These are phyloP conservation scores for Pseudachorutes palmiensis DNA, from an alignment of 1,140 invertebrate genomes.

Conservation along the genomic window DNA sequence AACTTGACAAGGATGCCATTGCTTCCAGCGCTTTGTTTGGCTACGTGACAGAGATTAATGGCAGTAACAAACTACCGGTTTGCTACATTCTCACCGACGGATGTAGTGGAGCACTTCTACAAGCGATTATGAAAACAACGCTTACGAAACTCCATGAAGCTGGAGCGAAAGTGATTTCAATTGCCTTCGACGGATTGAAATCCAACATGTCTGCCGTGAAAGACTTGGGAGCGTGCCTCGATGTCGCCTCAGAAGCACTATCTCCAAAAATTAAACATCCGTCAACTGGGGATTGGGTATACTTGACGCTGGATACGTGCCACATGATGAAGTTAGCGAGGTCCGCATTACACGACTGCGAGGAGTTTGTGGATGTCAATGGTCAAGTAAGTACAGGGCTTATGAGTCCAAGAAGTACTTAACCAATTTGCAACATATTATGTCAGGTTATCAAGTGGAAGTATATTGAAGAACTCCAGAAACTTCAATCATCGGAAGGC, in stretches of 20 bases:
- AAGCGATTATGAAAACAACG: neutral
- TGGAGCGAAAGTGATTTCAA: neutral
- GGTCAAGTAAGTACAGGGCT: neutral
- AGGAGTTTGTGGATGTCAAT: slow-evolving; percentile 14
- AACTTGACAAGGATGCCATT: neutral
- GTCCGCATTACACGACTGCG: slow-evolving; percentile 23
- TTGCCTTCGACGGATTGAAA: slow-evolving; percentile 25
- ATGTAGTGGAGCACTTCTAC: neutral
- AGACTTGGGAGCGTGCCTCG: slow-evolving; percentile 13
- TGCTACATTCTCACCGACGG: neutral
- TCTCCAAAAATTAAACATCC: slow-evolving; percentile 24
- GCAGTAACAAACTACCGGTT: neutral
- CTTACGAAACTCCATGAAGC: neutral
- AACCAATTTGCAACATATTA: neutral
- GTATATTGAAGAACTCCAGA: slow-evolving; percentile 17
- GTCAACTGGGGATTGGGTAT: neutral
- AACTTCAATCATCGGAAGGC: slow-evolving; percentile 22
- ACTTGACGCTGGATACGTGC: slow-evolving; percentile 24
- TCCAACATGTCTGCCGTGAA: slow-evolving; percentile 22
- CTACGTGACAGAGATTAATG: neutral
- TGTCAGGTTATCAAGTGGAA: slow-evolving; percentile 12
- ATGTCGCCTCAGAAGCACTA: neutral
- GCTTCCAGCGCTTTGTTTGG: neutral
- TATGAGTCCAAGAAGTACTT: neutral
- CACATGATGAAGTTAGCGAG: slow-evolving; percentile 33